phyloP scores from a whole-genome alignment of 2,113 vertebrate genomes.

The Protobothrops mucrosquamatus region DNA sequence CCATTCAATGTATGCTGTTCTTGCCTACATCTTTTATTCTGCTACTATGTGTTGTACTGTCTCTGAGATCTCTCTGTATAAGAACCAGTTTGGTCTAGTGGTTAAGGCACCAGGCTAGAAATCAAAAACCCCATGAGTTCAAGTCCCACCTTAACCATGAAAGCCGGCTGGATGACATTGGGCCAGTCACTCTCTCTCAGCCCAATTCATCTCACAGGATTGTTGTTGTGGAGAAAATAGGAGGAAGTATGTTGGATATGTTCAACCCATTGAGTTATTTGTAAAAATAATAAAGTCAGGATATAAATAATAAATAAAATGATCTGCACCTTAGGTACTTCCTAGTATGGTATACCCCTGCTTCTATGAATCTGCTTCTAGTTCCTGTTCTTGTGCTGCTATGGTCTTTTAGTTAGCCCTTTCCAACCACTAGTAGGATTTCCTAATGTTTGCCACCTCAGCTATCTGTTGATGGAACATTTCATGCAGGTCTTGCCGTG shows the following conservation, averaged over 20 bases:
- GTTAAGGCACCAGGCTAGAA: neutral
- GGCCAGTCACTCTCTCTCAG: neutral
- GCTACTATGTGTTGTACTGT: neutral
- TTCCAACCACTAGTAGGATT: neutral
- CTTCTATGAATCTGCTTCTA: neutral
- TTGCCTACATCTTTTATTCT: neutral
- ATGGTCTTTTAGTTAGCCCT: neutral
- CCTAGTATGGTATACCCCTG: neutral
- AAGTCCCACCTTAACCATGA: neutral
- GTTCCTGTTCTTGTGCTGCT: neutral
- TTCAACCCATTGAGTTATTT: neutral
- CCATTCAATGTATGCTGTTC: neutral
- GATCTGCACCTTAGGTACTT: neutral
- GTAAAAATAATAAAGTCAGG: neutral
- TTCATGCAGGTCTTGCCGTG: neutral
- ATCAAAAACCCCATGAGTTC: neutral
- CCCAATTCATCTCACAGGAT: neutral
- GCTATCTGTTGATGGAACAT: neutral
- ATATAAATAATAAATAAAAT: neutral
- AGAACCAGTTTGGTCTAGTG: neutral
- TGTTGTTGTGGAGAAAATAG: neutral
- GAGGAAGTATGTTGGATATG: neutral
- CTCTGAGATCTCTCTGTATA: neutral
- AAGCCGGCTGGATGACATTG: neutral
- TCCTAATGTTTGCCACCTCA: neutral